These are phyloP conservation scores for Oxyura jamaicensis DNA, from an alignment of 2,113 vertebrate species.

Conservation along the genomic window DNA sequence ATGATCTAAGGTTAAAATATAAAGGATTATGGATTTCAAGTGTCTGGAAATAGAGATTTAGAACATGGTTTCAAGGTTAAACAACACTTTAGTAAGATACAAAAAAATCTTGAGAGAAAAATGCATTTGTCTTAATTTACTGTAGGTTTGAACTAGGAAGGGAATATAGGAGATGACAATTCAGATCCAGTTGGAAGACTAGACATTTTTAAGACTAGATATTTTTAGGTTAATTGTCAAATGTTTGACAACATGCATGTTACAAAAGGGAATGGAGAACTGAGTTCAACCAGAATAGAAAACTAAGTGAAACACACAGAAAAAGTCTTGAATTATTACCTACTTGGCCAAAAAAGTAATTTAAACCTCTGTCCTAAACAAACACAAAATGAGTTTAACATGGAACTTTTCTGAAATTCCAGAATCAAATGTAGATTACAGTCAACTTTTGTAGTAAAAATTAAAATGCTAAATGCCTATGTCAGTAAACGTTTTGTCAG, in stretches of 20 bases:
- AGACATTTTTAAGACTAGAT: not conserved
- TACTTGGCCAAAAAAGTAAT: not conserved
- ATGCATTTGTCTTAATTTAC: not conserved
- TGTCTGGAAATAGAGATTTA: not conserved
- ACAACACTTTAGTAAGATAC: not conserved
- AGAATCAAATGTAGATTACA: not conserved
- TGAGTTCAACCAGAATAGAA: not conserved
- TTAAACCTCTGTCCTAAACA: not conserved
- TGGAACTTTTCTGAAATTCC: not conserved
- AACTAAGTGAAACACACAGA: not conserved
- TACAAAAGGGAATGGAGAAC: not conserved
- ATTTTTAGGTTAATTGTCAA: not conserved
- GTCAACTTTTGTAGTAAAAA: not conserved
- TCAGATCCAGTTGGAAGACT: not conserved
- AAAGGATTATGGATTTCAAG: not conserved
- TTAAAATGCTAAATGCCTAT: not conserved
- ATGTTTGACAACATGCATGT: not conserved
- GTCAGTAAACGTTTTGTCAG: not conserved
- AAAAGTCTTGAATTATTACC: not conserved
- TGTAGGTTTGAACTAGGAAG: not conserved
- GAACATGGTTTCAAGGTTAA: not conserved
- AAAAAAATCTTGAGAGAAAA: not conserved
- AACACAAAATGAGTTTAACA: not conserved
- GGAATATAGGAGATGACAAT: not conserved
- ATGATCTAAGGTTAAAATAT: not conserved